Base-by-base conservation (phyloP, 2,888 invertebrate species). In the Nysson spinosus region DNA sequence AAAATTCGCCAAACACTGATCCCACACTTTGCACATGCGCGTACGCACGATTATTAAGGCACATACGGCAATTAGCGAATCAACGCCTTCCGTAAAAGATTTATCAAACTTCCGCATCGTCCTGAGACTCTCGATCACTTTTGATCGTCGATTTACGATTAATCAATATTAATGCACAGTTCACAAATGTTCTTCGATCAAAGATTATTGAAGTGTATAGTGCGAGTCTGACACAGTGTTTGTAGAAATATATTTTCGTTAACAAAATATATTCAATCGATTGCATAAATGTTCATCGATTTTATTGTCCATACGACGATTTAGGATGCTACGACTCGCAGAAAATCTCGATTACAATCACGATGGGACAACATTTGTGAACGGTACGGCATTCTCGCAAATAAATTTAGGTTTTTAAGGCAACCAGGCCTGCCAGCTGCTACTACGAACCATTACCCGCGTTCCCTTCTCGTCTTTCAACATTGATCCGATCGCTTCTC, bases 381-480 rank as follows among this genome's bases (percentile, higher is more conserved):
- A 43, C 24, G 16, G 11, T 28, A 14, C 9, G 5, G 26, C 42
- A 49, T 32, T 22, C 17, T 11, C 34, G 46, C 46, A 22, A 46
- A 47, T 28, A 52, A 49, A 7, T 19, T 60, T 49, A 12, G 43
- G 40, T 20, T 58, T 39, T 20, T 37, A 20, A 55, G 54, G 61
- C 55, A 37, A 57, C 49, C 60, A 69, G 55, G 57, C 62, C 47
- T 65, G 65, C 71, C 72, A 69, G 68, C 65, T 72, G 72, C 54
- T 54, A 37, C 30, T 62, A 49, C 44, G 37, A 58, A 52, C 40
- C 44, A 50, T 51, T 55, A 51, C 20, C 39, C 58, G 26, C 14
- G 12, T 47, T 43, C 49, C 28, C 42, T 24, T 64, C 40, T 55
- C 44, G n/a, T 39, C 58, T 60, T 50, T 66, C 60, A 47, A 17